Base-by-base conservation (phyloP, 2,888 invertebrate species). In the Papilio gigon region DNA sequence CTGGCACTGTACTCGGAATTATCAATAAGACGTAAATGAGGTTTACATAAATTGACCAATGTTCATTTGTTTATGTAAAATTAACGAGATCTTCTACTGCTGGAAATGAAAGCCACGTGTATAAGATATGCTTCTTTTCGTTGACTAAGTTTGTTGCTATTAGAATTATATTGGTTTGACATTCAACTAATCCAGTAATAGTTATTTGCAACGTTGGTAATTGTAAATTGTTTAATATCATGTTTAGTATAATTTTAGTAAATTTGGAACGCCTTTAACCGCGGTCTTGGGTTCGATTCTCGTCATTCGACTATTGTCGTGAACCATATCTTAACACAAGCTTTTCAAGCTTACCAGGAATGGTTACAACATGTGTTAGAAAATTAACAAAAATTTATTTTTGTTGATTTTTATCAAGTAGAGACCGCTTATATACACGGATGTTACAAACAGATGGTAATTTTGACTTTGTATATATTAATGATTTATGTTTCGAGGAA, bases 71-170 rank as follows among this genome's bases (percentile, higher is more conserved):
- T 20, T 17, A 58, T 20, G 35, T 58, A 20, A 33, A 33, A 4
- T 17, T 58, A 33, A 33, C 8, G n/a, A 9, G 4, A 33, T 58
- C 35, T 17, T 2, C 58, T 35, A 8, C 17, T 33, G 4, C 33
- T 30, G 58, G 11, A 33, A 17, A 58, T 33, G 12, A 14, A 58
- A n/a, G 58, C 58, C 58, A 58, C 33, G 58, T 58, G 58, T 33
- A 33, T 17, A 17, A 44, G 20, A 20, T 44, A 44, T 44, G n/a
- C 17, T 42, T 3, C 5, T 42, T 44, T 40, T 40, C 4, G n/a
- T 40, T 40, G 14, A n/a, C n/a, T 40, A 14, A 40, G 14, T 37
- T n/a, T 3, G 3, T 40, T 40, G 42, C 17, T 44, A 40, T n/a
- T 4, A 4, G 4, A 40, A 40, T n/a, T n/a, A n/a, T 4, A 40